Percentiles rank a stretch among this genome's conserved stretches.
Evolutionary conservation across 2,113 vertebrate species (phyloP).

Genomic region (Tragelaphus scriptus): DNA sequence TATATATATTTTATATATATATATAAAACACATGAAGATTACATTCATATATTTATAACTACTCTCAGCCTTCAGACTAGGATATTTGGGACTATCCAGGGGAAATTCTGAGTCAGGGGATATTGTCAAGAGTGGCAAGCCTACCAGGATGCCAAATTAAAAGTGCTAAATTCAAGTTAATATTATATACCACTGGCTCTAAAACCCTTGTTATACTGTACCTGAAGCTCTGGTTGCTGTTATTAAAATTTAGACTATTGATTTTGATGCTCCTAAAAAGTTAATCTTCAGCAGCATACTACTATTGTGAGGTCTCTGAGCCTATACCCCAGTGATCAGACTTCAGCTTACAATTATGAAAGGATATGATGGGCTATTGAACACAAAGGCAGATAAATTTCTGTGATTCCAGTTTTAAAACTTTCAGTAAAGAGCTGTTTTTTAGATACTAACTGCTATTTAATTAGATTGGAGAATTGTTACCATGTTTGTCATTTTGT

Average conservation of each 20-base stretch:
- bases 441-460: background rate
- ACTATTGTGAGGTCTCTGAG: background rate
- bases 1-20: background rate
- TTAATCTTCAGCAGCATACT: background rate
- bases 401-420: background rate
- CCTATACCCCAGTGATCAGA: background rate
- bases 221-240: background rate
- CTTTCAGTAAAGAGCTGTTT: background rate
- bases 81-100: background rate
- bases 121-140: background rate
- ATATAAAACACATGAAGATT: background rate
- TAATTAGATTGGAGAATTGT: background rate
- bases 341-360: background rate
- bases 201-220: background rate
- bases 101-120: background rate
- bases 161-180: background rate
- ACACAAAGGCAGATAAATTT: background rate
- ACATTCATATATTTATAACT: background rate
- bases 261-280: background rate
- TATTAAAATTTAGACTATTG: background rate
- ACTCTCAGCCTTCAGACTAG: background rate
- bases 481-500: slow-evolving; percentile 10
- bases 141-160: background rate
- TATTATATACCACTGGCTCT: background rate
- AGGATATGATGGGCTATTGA: background rate